Base-by-base conservation (phyloP, 2,797 vertebrate species). In the Propithecus perrieri region DNA sequence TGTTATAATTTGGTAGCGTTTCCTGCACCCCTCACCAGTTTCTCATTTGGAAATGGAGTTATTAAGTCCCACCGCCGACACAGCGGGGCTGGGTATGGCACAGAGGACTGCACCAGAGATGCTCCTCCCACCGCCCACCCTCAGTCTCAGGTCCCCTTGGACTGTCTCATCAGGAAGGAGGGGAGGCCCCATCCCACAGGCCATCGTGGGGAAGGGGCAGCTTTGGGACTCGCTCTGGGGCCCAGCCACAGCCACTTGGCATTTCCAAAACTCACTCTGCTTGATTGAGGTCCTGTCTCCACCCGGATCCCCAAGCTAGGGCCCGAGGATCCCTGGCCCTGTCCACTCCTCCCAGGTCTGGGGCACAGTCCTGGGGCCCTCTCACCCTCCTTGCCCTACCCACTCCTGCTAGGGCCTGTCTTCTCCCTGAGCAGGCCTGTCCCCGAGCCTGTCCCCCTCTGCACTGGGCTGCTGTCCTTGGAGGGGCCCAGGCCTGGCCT, bases 31-130 rank as follows among this genome's bases (percentile, higher is more conserved):
- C 8, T 18, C 35, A 0, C n/a, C 35, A 18, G 38, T 8, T 41
- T 67, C 48, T 80, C 18, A 1, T 20, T 17, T 41, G 24, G 69
- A 79, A 67, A 10, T 17, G 74, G 43, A 22, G 46, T 18, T 2
- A 22, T 3, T 7, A 28, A 48, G 43, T 50, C 14, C 43, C 43
- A 24, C 33, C 6, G 33, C 33, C 22, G 75, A 33, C 35, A 4
- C 7, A 26, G 53, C 7, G 38, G 55, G 1, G 71, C 30, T 17
- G 20, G 24, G n/a, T 26, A 7, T 12, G 13, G 50, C 35, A n/a
- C 30, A n/a, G 38, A 59, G 8, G 38, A 33, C 12, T 1, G 8
- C 9, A 0, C n/a, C 26, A 18, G 20, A 17, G 76, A 5, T 1
- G 14, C 12, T 24, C 9, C 20, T 24, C 26, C 61, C 61, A 65